Evolutionary conservation across 2,797 vertebrate genomes (phyloP).

Genomic region (Peromyscus nudipes): DNA sequence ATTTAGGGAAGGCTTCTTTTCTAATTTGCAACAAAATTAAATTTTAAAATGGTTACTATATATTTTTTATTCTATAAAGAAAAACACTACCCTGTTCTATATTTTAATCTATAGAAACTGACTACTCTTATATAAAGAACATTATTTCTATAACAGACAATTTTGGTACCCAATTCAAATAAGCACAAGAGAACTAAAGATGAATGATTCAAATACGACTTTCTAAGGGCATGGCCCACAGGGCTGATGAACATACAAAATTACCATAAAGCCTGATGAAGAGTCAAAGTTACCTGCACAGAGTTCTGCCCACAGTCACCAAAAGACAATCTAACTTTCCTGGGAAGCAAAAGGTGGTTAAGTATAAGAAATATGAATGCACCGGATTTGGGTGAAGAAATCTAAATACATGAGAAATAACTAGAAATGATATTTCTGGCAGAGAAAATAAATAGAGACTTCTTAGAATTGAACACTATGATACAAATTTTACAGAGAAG

Average conservation of each 20-base stretch:
- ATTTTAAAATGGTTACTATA: background rate
- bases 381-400: background rate
- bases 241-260: background rate
- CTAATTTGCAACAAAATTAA: constrained; percentile 3
- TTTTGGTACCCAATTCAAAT: background rate
- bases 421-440: constrained; percentile 44
- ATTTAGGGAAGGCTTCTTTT: constrained; percentile 30
- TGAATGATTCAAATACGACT: background rate
- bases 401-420: background rate
- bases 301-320: background rate
- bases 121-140: background rate
- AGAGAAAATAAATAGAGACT: constrained; percentile 17
- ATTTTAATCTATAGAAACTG: background rate
- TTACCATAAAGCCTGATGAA: background rate
- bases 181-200: background rate
- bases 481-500: constrained; percentile 2
- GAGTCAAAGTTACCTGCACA: background rate
- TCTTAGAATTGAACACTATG: constrained; percentile 5
- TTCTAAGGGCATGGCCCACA: background rate
- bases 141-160: background rate
- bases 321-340: background rate
- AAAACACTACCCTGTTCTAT: constrained; percentile 1
- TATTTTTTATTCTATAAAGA: background rate
- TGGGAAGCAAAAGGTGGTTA: constrained; percentile 11
- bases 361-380: background rate